Conservation (phyloP, 1,140 invertebrate genomes). For the Eupristina koningsbergeri region DNA sequence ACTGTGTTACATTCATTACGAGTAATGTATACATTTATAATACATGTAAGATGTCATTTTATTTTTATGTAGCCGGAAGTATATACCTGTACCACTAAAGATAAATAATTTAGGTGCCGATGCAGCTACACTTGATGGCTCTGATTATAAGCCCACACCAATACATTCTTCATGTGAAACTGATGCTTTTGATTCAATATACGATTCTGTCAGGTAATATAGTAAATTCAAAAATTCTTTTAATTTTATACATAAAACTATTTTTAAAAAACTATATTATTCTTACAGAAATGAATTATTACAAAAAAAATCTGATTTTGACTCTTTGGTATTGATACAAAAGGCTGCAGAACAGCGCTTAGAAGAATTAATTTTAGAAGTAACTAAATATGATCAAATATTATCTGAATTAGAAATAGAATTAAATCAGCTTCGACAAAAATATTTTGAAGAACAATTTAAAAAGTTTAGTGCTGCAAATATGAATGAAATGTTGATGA, state of each 20-base stretch:
- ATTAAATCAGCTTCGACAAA: slow-evolving; percentile 53
- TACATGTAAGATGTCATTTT: not conserved
- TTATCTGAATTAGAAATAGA: slow-evolving; percentile 57
- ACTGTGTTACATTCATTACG: too few species aligned
- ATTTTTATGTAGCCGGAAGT: slow-evolving; percentile 41
- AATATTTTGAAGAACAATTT: slow-evolving; percentile 12
- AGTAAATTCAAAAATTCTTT: not conserved
- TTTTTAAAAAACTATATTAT: slow-evolving; percentile 13
- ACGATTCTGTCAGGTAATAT: slow-evolving; percentile 24
- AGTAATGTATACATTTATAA: too few species aligned
- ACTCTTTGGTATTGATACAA: slow-evolving; percentile 59
- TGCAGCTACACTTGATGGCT: slow-evolving; percentile 60
- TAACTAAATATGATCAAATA: slow-evolving; percentile 59
- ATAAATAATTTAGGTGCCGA: slow-evolving; percentile 71
- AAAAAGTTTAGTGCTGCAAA: slow-evolving; percentile 7
- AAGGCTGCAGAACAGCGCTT: slow-evolving; percentile 59
- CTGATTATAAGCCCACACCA: slow-evolving; percentile 68
- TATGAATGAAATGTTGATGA: slow-evolving; percentile 1
- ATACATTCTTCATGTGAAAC: slow-evolving; percentile 46
- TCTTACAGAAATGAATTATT: slow-evolving; percentile 57
- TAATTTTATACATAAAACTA: not conserved
- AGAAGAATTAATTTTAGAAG: slow-evolving; percentile 56
- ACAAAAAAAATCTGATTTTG: slow-evolving; percentile 51
- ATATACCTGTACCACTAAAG: slow-evolving; percentile 62
- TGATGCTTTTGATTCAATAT: slow-evolving; percentile 55